Evolutionary conservation across 2,113 vertebrate species (phyloP), one percentile per base, ranked within the genome.

Genomic region (Varanus komodoensis): DNA sequence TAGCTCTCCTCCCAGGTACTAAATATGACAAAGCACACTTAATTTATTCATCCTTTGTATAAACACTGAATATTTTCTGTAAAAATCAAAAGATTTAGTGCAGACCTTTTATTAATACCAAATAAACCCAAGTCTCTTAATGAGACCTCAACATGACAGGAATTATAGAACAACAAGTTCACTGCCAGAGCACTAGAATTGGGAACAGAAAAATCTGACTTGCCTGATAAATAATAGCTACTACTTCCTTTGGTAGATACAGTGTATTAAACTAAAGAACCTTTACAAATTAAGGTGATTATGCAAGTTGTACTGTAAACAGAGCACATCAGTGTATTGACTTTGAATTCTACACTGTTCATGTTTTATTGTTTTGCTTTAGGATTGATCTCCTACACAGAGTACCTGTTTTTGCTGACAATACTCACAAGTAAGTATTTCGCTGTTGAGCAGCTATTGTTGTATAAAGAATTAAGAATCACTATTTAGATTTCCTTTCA

Each of bases 311-410:
- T 69, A 4, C 87, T 92, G 0, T 84, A 86, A 86, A 38, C 52
- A 80, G 21, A 73, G 50, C 67, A 27, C 38, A 61, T 80, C 25
- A 48, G 32, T 85, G 29, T 84, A 19, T 74, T 50, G 27, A 73
- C 48, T 90, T 50, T 91, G 67, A 87, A 87, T 78, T 19, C 68
- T 19, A 52, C 38, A 78, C 23, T 61, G n/a, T 86, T 82, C 86
- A 86, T 34, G 67, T 25, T 93, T 94, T 89, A 92, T 84, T 90
- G 27, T 94, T 93, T 92, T 96, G 44, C 95, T 98, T 71, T 96
- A 99, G 99, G 99, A n/a, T 90, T 99, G 92, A 98, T 99, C 91
- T 99, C 99, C 68, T 99, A 99, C 93, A 98, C 98, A 1, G 99
- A 99, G 89, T 99, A 99, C 95, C 97, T 99, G 44, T 99, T 99